Evolutionary conservation across 2,113 vertebrate genomes (phyloP).

Genomic region (Sclerurus mexicanus): DNA sequence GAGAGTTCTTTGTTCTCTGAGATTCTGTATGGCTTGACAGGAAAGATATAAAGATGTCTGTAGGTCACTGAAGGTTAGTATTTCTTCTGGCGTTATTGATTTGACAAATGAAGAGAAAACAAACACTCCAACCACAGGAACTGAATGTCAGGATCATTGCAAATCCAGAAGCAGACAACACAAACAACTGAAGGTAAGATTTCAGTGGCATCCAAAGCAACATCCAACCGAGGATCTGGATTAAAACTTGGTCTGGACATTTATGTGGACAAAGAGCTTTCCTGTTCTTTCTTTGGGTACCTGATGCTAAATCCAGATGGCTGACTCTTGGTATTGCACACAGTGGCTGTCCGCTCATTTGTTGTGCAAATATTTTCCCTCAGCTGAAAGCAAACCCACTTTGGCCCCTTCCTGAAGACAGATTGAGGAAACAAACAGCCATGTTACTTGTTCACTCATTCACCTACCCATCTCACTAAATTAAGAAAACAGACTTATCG

Average conservation of each 20-base stretch:
- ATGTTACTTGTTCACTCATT: neutral
- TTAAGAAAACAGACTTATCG: neutral
- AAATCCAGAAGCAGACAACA: constrained; percentile 10
- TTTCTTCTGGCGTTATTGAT: constrained; percentile 10
- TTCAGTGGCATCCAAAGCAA: constrained; percentile 1
- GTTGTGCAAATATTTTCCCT: constrained; percentile 18
- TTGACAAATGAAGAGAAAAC: constrained; percentile 36
- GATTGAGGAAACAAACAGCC: neutral
- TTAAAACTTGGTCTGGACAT: constrained; percentile 1
- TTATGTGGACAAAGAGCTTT: constrained; percentile 17
- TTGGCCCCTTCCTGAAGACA: neutral
- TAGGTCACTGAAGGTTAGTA: constrained; percentile 25
- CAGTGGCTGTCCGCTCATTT: neutral
- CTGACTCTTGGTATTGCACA: neutral
- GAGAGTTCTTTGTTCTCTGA: constrained; percentile 35
- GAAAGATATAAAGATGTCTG: constrained; percentile 6
- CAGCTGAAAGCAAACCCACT: neutral
- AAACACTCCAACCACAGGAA: neutral
- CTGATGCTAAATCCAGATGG: constrained; percentile 40
- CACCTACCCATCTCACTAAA: neutral
- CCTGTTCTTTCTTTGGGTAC: neutral
- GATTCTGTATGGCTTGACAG: neutral
- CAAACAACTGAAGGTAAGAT: neutral
- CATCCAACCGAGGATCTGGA: neutral
- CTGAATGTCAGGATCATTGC: neutral